phyloP scores from a whole-genome alignment of 2,113 vertebrate species.

The Sorex araneus region DNA sequence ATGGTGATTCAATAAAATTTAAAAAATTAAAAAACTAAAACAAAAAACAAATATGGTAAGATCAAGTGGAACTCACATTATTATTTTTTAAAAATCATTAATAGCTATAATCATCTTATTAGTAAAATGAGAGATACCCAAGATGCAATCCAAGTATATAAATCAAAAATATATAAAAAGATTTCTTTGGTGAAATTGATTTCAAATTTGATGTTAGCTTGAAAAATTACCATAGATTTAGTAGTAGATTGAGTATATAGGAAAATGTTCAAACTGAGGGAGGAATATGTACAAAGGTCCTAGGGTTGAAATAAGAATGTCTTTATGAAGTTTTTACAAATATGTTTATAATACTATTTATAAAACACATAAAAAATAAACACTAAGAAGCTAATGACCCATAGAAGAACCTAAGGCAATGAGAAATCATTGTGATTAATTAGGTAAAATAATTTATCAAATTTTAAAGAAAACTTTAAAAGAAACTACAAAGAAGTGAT shows the following conservation, averaged over 20 bases:
- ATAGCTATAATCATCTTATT: background rate
- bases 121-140: background rate
- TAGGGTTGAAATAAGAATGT: background rate
- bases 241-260: background rate
- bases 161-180: background rate
- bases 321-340: no score
- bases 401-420: background rate
- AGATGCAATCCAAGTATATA: background rate
- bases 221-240: background rate
- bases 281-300: background rate
- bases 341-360: no score
- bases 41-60: background rate
- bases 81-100: background rate
- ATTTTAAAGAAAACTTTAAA: background rate
- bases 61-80: background rate
- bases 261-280: background rate
- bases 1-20: no score
- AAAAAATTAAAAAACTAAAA: no score
- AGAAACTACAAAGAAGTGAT: background rate
- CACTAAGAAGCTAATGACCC: no score
- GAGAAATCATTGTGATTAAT: background rate
- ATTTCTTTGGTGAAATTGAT: background rate
- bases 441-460: background rate
- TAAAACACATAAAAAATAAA: no score
- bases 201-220: background rate